Conservation (phyloP, 2,888 invertebrate species). For the Coronaproctus castanopsis region DNA sequence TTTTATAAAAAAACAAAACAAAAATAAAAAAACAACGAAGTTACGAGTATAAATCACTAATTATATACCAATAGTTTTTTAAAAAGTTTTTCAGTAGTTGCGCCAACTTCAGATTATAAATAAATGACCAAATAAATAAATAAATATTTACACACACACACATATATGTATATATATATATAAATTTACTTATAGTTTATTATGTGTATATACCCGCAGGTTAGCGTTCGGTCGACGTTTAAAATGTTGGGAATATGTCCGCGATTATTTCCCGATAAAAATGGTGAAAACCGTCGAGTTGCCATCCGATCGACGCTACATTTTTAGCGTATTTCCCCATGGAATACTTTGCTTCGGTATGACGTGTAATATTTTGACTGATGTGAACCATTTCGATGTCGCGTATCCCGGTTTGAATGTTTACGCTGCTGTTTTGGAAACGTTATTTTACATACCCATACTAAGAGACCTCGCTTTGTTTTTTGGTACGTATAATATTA, state of each 20-base stretch:
- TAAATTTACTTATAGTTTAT: no score
- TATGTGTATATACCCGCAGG: no score
- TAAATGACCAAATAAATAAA: no score
- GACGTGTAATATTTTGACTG: conserved; percentile 57
- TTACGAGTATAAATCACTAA: no score
- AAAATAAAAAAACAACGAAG: no score
- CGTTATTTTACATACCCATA: conserved; percentile 51
- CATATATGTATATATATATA: no score
- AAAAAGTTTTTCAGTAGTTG: no score
- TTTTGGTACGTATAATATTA: no score
- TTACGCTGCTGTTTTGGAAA: conserved; percentile 43
- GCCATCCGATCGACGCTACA: conserved; percentile 57
- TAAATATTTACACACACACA: no score
- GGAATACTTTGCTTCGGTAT: conserved; percentile 66
- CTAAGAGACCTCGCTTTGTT: conserved; percentile 42
- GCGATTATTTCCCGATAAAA: conserved; percentile 66
- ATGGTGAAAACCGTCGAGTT: conserved; percentile 65
- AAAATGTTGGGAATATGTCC: conserved; percentile 47
- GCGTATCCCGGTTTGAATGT: conserved; percentile 42
- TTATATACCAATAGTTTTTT: no score
- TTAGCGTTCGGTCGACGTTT: not conserved
- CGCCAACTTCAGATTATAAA: no score
- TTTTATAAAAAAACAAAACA: no score
- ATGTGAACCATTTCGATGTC: conserved; percentile 33
- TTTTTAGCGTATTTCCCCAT: conserved; percentile 78